Evolutionary conservation across 2,888 invertebrate species (phyloP).

Genomic region (Cerastis leucographa): DNA sequence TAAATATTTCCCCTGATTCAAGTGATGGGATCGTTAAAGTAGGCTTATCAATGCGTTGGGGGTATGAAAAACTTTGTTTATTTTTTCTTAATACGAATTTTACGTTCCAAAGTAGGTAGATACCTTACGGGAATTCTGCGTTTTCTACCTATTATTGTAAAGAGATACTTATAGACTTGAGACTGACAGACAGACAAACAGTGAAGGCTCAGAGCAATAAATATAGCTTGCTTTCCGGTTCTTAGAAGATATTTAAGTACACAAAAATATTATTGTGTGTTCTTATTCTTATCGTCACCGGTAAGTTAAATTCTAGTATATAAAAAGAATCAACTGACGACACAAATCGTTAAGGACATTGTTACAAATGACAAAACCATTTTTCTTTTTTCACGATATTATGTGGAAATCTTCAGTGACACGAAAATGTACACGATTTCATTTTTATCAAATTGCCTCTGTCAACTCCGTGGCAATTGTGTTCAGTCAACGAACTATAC

Average conservation of each 20-base stretch:
- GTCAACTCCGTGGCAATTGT: slow-evolving; percentile 41
- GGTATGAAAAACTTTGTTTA: too few relatives aligned
- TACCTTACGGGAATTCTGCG: too few relatives aligned
- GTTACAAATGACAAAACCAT: slow-evolving; percentile 34
- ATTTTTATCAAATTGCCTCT: slow-evolving; percentile 56
- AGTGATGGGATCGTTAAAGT: too few relatives aligned
- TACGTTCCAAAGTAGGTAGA: too few relatives aligned
- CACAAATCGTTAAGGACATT: slow-evolving; percentile 40
- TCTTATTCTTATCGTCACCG: neutral
- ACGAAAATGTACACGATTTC: slow-evolving; percentile 46
- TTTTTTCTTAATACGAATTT: too few relatives aligned
- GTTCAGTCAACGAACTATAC: slow-evolving; percentile 18
- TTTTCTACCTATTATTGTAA: too few relatives aligned
- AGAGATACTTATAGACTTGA: too few relatives aligned
- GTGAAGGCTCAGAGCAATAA: neutral
- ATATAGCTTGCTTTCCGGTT: neutral
- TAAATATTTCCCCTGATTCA: too few relatives aligned
- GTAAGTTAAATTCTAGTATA: slow-evolving; percentile 7
- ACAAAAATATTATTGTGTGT: neutral
- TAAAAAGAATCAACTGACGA: slow-evolving; percentile 7
- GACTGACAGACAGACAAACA: neutral
- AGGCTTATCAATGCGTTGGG: too few relatives aligned
- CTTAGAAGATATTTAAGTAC: neutral
- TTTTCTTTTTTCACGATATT: slow-evolving; percentile 48
- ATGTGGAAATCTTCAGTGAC: slow-evolving; percentile 43